These are phyloP conservation scores for Drosophila prosaltans DNA, from an alignment of 1,140 invertebrate species.

Conservation along the genomic window DNA sequence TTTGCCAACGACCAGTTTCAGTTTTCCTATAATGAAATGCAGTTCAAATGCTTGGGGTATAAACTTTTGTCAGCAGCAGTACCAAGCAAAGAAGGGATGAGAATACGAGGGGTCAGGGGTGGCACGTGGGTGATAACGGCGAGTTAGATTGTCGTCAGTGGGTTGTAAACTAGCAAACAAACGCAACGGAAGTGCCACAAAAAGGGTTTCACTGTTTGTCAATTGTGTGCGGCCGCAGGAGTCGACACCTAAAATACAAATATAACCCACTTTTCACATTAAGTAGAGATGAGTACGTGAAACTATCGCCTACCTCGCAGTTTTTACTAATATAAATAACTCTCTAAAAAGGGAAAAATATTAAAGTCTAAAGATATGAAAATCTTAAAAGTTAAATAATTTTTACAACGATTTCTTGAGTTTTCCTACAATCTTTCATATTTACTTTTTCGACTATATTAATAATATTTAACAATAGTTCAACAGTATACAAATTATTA, in stretches of 20 bases:
- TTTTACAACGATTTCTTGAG: no score
- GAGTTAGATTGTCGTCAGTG: constrained; percentile 20
- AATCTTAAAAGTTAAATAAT: no score
- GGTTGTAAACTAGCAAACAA: constrained; percentile 77
- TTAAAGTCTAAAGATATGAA: no score
- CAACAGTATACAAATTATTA: no score
- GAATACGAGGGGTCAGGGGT: background rate
- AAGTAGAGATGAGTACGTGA: constrained; percentile 7
- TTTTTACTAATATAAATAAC: no score
- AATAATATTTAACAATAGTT: no score
- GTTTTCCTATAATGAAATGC: constrained; percentile 69
- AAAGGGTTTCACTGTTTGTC: constrained; percentile 80
- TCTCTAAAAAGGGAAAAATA: no score
- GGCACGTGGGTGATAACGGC: background rate
- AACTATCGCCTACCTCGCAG: background rate
- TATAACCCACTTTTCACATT: constrained; percentile 23
- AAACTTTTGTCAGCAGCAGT: constrained; percentile 67
- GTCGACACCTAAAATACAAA: constrained; percentile 64
- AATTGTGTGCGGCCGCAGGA: constrained; percentile 70
- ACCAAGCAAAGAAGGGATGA: constrained; percentile 30
- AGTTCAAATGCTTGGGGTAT: constrained; percentile 78
- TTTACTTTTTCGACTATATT: no score
- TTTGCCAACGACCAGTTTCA: constrained; percentile 13
- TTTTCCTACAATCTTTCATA: no score
- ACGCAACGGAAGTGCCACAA: constrained; percentile 78